Percentiles rank a stretch among this genome's conserved stretches.
phyloP scores from a whole-genome alignment of 2,113 vertebrate genomes.

The Cygnus buccinator region DNA sequence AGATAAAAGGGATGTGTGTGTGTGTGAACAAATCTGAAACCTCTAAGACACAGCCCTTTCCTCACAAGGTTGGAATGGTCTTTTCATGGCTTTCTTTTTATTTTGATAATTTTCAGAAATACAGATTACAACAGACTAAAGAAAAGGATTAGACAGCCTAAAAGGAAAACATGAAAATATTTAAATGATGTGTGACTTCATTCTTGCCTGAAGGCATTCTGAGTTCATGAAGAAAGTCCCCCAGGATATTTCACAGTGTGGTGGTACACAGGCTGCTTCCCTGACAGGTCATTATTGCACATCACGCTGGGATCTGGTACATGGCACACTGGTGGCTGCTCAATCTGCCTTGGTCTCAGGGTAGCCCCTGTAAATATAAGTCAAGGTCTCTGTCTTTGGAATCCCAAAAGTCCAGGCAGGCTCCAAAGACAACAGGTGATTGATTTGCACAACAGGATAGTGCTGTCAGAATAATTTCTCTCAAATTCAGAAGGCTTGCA shows the following conservation, averaged over 20 bases:
- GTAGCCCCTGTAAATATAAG: slow-evolving; percentile 23
- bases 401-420: slow-evolving; percentile 44
- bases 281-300: slow-evolving; percentile 88
- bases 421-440: slow-evolving; percentile 26
- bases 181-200: slow-evolving; percentile 76
- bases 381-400: slow-evolving; percentile 22
- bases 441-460: slow-evolving; percentile 50
- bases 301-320: slow-evolving; percentile 75
- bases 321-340: not conserved
- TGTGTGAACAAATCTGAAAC: not conserved
- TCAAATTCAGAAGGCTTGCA: not conserved
- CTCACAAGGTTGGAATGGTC: not conserved
- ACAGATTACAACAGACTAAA: slow-evolving; percentile 23
- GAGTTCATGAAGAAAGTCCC: slow-evolving; percentile 84
- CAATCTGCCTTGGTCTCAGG: not conserved
- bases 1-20: not conserved
- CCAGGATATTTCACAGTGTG: slow-evolving; percentile 80
- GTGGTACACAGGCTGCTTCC: slow-evolving; percentile 71
- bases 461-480: not conserved
- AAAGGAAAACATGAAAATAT: slow-evolving; percentile 67
- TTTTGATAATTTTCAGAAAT: slow-evolving; percentile 48
- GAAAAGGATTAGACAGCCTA: slow-evolving; percentile 8
- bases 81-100: slow-evolving; percentile 37
- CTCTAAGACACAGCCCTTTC: slow-evolving; percentile 22
- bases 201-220: slow-evolving; percentile 70